These are phyloP conservation scores for Harpalus rubripes DNA, from an alignment of 2,888 invertebrate genomes.

Conservation along the genomic window DNA sequence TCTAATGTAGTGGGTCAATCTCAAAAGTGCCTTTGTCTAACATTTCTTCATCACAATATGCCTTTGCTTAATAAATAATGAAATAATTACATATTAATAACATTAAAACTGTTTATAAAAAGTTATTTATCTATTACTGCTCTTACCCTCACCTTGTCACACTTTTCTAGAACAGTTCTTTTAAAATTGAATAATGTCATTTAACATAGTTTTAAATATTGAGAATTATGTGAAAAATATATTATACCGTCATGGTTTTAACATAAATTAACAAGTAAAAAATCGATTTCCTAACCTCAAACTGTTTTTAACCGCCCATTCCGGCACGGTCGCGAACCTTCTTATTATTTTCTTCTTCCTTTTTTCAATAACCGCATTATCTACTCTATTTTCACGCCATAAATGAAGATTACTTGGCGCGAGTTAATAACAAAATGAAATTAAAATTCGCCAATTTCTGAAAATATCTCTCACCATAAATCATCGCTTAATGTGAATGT, in stretches of 20 bases:
- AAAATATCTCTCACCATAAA: conserved; percentile 58
- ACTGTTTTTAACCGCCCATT: conserved; percentile 32
- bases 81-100: no score
- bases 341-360: conserved; percentile 59
- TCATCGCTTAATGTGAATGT: conserved; percentile 59
- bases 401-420: conserved; percentile 59
- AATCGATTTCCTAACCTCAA: conserved; percentile 39
- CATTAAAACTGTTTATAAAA: no score
- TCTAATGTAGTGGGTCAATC: no score
- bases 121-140: no score
- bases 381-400: conserved; percentile 61
- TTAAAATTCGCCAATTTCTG: conserved; percentile 62
- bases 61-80: no score
- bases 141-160: no score
- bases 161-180: no score
- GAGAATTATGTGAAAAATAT: conserved; percentile 23
- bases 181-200: neutral
- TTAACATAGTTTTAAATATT: neutral
- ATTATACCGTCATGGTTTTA: conserved; percentile 20
- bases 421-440: conserved; percentile 64
- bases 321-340: conserved; percentile 31
- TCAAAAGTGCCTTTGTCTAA: no score
- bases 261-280: conserved; percentile 29
- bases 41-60: no score
- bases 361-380: conserved; percentile 63